Evolutionary conservation across 2,888 invertebrate species (phyloP), one percentile per base, ranked within the genome.

Genomic region (Dasysyrphus tricinctus): DNA sequence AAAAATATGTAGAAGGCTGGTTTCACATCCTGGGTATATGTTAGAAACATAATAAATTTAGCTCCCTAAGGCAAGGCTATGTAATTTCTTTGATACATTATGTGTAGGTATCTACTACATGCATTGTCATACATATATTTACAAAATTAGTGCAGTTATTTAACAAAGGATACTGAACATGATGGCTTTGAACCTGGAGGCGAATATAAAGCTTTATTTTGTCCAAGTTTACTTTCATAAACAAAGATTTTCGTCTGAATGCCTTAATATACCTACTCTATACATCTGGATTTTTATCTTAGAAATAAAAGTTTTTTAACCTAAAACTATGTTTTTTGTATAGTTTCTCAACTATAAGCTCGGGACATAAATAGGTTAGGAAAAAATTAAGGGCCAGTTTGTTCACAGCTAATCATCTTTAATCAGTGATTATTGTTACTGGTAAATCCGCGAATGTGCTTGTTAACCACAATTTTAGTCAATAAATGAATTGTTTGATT

Each of bases 81-180:
- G 11, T 5, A 49, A 7, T 65, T 3, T 32, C 11, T 47, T 65
- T 65, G 34, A 65, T 19, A 37, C 49, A 24, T 24, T 24, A 3
- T 24, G 3, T 24, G 24, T 24, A 24, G n/a, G n/a, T 24, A 24
- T 24, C 24, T 24, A 24, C 24, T 24, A 9, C 16, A 49, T 65
- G 3, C 47, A 19, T 37, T 67, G 49, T 49, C 49, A 34, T 19
- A n/a, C 49, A 34, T 19, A n/a, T 8, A 49, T 34, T 49, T 24
- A 12, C 6, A 19, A 6, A 59, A 37, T 65, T 8, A 14, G 34
- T 37, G 14, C 8, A 37, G 4, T 49, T 12, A 47, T 34, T 47
- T 12, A 34, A 14, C 19, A 67, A 49, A 49, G 67, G 42, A 67
- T 32, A 34, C 19, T 47, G 24, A 61, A 47, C 16, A 16, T 34